Percentiles rank a stretch among this genome's conserved stretches.
phyloP scores from a whole-genome alignment of 35 echinoderm and acorn worm species.

The Amphiura filiformis region DNA sequence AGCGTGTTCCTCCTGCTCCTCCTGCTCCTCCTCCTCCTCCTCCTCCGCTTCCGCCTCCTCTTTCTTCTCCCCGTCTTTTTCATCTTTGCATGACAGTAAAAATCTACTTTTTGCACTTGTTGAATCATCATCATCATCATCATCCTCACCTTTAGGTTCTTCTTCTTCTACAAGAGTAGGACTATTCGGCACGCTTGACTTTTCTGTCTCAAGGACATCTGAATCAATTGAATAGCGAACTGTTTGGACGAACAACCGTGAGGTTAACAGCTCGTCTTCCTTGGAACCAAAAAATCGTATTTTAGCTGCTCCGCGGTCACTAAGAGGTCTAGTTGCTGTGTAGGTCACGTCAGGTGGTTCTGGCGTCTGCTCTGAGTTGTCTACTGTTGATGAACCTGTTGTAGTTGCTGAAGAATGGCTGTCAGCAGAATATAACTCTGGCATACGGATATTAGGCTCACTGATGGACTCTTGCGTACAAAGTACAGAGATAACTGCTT shows the following conservation, averaged over 20 bases:
- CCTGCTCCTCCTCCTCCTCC: neutral
- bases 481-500: slow-evolving; percentile 79
- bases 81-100: slow-evolving; percentile 42
- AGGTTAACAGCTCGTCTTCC: slow-evolving; percentile 36
- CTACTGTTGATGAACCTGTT: neutral
- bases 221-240: slow-evolving; percentile 61
- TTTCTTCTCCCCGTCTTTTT: neutral
- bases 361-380: neutral
- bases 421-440: neutral
- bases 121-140: neutral
- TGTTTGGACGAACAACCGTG: slow-evolving; percentile 47
- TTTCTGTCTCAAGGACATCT: slow-evolving; percentile 33
- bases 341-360: neutral
- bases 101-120: slow-evolving; percentile 60
- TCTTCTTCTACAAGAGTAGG: slow-evolving; percentile 27
- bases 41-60: too few relatives aligned
- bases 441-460: slow-evolving; percentile 42
- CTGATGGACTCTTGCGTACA: slow-evolving; percentile 77
- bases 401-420: neutral
- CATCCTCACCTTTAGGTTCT: neutral
- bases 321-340: slow-evolving; percentile 8
- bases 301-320: slow-evolving; percentile 11
- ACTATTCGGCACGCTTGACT: slow-evolving; percentile 28
- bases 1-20: neutral
- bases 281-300: slow-evolving; percentile 26